Base-by-base conservation (phyloP, 2,797 vertebrate species). In the Erethizon dorsatum region DNA sequence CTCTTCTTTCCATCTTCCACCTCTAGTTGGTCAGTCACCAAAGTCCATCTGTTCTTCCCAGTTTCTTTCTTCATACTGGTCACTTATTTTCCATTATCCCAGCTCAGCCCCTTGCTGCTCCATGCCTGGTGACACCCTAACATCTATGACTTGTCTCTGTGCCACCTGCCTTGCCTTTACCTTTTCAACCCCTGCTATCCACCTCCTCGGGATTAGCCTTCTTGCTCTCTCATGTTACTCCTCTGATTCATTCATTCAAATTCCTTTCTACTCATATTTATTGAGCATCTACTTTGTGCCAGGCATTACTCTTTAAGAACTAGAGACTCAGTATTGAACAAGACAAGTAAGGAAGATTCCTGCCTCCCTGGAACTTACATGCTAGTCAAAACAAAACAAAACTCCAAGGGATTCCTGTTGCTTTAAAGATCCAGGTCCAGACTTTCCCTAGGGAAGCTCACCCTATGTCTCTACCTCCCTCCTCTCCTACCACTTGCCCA, bases 201-300 rank as follows among this genome's bases (percentile, higher is more conserved):
- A 57, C 45, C 28, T 86, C 50, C 83, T 83, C 83, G 11, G 50
- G 41, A 83, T 91, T 57, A 91, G 50, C 50, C 79, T 88, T 84
- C 37, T 75, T 18, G 7, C 56, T 67, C 59, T 37, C n/a, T 77
- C 33, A 15, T 20, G 33, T 83, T 77, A 83, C 3, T 59, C 54
- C 17, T 63, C 12, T 17, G 41, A 97, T 31, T 83, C 57, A 45
- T 63, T 92, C 82, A 10, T 71, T 78, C 37, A 47, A 91, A 22
- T 56, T 89, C 71, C 57, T n/a, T 84, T 96, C 77, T 41, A n/a
- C 50, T 90, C 15, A 50, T 24, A 41, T 50, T 87, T 61, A 78
- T 37, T 92, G 50, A 78, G 56, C 20, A 59, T 47, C 65, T 65
- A 54, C 87, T 22, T 13, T 31, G 59, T 77, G n/a, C 57, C 83